Evolutionary conservation across 2,888 invertebrate genomes (phyloP), one percentile per base, ranked within the genome.

Genomic region (Prosopocoilus inquinatus): DNA sequence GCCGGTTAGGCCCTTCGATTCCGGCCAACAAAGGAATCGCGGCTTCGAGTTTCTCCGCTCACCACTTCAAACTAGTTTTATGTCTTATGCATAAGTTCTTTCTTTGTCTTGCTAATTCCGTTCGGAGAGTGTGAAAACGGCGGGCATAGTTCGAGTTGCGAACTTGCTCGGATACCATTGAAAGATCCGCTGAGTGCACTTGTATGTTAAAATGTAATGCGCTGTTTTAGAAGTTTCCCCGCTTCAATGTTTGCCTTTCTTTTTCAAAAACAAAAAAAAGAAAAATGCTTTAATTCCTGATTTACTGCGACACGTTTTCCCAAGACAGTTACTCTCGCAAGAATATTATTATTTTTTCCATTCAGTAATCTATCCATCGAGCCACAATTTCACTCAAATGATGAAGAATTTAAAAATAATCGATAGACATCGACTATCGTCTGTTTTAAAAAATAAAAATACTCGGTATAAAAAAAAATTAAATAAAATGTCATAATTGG

Each of bases 201-300:
- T 61, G 59, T 59, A 59, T 61, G 61, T 61, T 55, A 57, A 57
- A 57, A 59, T 55, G 56, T 59, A 61, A 59, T 60, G 57, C 57
- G 48, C 47, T 58, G 57, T 55, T 60, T 51, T 47, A 57, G 57
- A 52, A 50, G 41, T 20, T 34, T 39, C 44, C 35, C 46, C 33
- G 39, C 50, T 55, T 55, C 46, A 50, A 46, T 53, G 47, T 53
- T 53, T 53, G 35, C 47, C 41, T 41, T 34, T 47, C 34, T 43
- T 12, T 48, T 53, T 51, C 38, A 35, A 35, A 32, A n/a, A n/a
- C n/a, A n/a, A n/a, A n/a, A n/a, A n/a, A n/a, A n/a, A n/a, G n/a
- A n/a, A 47, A 53, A 47, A 20, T 32, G 49, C 50, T 55, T 55
- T 55, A 55, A 50, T 53, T 53, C 53, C 33, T 38, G 43, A 53